These are phyloP conservation scores for Silvanus unidentatus DNA, from an alignment of 2,888 invertebrate genomes.

Conservation along the genomic window DNA sequence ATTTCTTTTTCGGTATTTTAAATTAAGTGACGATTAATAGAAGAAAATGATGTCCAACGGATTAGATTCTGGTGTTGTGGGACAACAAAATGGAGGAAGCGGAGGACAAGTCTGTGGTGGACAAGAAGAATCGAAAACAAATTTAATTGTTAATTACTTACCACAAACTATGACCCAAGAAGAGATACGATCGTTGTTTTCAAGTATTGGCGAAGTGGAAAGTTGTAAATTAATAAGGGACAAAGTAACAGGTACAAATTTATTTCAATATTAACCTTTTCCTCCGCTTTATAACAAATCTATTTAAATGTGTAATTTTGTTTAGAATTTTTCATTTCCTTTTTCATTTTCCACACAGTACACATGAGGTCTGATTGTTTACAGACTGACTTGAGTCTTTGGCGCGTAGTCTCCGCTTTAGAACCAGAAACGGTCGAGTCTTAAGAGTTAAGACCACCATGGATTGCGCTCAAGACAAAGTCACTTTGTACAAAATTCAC, in stretches of 20 bases:
- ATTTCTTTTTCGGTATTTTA: constrained; percentile 19
- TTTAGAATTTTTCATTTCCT: too few species aligned
- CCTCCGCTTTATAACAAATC: not conserved
- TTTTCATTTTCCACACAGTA: too few species aligned
- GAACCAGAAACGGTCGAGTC: too few species aligned
- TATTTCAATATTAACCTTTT: not conserved
- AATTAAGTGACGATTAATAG: constrained; percentile 28
- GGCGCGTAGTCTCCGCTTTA: too few species aligned
- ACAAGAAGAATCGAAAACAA: constrained; percentile 92
- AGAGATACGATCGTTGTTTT: constrained; percentile 95
- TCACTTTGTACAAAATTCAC: too few species aligned
- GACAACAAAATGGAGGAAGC: constrained; percentile 78
- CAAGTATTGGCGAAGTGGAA: constrained; percentile 98
- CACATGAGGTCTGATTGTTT: too few species aligned
- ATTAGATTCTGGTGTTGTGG: constrained; percentile 67
- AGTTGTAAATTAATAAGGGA: constrained; percentile 98
- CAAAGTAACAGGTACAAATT: constrained; percentile 80
- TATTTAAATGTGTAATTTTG: too few species aligned
- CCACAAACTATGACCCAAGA: constrained; percentile 99
- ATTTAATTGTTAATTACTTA: constrained; percentile 98
- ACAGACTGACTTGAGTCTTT: too few species aligned
- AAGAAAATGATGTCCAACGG: constrained; percentile 73
- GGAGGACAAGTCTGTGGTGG: constrained; percentile 52
- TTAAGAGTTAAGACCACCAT: too few species aligned
- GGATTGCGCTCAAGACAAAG: too few species aligned